A percentile compares a stretch with the other conserved stretches of the same genome.
These are phyloP conservation scores for Scytalopus superciliaris DNA, from an alignment of 2,113 vertebrate genomes.

Conservation along the genomic window DNA sequence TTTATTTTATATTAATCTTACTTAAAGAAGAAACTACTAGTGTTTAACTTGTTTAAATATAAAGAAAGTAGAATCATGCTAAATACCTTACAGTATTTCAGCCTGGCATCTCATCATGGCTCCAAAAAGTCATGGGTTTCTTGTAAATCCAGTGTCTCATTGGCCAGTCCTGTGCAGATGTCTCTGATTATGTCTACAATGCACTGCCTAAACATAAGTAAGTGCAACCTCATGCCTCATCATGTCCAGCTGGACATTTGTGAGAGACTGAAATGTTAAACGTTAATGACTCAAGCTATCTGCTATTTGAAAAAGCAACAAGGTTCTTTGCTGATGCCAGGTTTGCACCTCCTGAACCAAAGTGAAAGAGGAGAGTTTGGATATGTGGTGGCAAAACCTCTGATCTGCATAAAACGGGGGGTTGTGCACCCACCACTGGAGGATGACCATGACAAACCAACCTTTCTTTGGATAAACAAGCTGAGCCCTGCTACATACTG, in stretches of 20 bases:
- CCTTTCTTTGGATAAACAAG: background rate
- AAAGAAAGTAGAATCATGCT: background rate
- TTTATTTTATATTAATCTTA: background rate
- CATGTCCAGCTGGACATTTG: background rate
- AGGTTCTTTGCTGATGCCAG: background rate
- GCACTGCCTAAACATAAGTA: background rate
- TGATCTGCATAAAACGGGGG: background rate
- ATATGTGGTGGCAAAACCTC: background rate
- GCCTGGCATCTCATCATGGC: background rate
- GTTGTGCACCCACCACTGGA: background rate
- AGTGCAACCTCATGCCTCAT: background rate
- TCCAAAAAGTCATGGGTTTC: background rate
- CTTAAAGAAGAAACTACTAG: background rate
- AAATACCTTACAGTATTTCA: background rate
- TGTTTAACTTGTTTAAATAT: background rate
- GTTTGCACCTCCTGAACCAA: background rate
- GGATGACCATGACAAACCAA: background rate
- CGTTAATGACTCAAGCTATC: rapidly evolving
- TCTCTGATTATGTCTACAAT: background rate
- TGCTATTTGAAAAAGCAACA: background rate
- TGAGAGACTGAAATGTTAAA: background rate
- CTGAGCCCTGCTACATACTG: background rate
- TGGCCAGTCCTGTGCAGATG: background rate
- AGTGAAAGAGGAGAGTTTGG: background rate
- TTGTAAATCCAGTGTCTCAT: background rate